Evolutionary conservation across 2,797 vertebrate species (phyloP), one percentile per base, ranked within the genome.

Genomic region (Selene dorsalis): DNA sequence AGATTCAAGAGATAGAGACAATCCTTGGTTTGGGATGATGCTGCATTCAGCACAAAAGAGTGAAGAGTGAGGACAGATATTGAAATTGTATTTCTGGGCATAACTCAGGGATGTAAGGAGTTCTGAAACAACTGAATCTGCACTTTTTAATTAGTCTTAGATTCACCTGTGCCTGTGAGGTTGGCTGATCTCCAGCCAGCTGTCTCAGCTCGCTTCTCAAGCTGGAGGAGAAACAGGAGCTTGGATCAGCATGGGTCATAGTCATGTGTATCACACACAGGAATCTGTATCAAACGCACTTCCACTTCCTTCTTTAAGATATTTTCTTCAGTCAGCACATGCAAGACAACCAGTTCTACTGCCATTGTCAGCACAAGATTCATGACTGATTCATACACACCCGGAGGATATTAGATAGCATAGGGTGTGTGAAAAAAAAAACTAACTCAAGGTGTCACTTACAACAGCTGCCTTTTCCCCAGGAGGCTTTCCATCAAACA

Each of bases 401-500:
- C 26, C 75, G n/a, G 3, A 60, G 43, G 63, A 69, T 17, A 52
- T 41, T 41, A 20, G 56, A 75, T 24, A 9, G 14, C 52, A 22
- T 72, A n/a, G 59, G 26, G 69, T 56, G 32, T 35, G 32, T 35
- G 32, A 30, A 13, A 56, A 72, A 55, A 59, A 48, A 70, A n/a
- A 39, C 1, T 59, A 57, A 58, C 10, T n/a, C 16, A 39, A n/a
- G 30, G 53, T n/a, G 35, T 70, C 38, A 89, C 95, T 93, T 66
- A 96, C 96, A 88, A 91, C 92, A 30, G 88, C 66, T 59, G n/a
- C 85, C 78, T 97, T 96, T 74, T 95, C 91, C 30, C 26, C 48
- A 0, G 96, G 96, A 28, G 96, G 96, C 18, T 56, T 89, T 56
- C 96, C 96, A 4, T 96, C 96, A 65, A 97, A 95, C 41, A 97